Percentiles rank a stretch among this genome's conserved stretches.
Conservation (phyloP, 2,888 invertebrate species). For the Drosophila hamatofila region DNA sequence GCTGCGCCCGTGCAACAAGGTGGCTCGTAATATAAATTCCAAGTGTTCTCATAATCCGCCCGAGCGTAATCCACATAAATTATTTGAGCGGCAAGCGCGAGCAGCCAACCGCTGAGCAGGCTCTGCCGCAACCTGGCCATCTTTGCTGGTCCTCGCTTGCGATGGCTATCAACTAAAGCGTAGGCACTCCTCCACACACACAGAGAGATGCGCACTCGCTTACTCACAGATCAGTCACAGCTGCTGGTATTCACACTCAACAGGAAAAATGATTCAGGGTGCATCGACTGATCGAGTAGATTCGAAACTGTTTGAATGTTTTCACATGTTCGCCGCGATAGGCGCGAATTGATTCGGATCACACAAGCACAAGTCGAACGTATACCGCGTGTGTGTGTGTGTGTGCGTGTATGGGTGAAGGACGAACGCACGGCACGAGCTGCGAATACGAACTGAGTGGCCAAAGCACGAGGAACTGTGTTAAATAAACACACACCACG, state of each 20-base stretch:
- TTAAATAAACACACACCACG: conserved; percentile 72
- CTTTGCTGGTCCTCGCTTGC: conserved; percentile 5
- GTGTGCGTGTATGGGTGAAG: neutral
- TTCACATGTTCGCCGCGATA: conserved; percentile 53
- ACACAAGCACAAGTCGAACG: neutral
- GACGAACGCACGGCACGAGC: conserved; percentile 64
- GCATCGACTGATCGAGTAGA: conserved; percentile 18
- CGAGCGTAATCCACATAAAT: conserved; percentile 84
- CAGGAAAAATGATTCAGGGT: conserved; percentile 36
- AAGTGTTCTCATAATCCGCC: conserved; percentile 88
- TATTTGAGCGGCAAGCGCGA: conserved; percentile 70
- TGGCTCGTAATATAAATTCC: conserved; percentile 91
- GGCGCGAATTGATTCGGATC: conserved; percentile 18
- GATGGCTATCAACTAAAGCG: conserved; percentile 19
- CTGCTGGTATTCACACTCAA: conserved; percentile 11
- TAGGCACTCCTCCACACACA: conserved; percentile 16
- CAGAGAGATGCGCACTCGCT: neutral
- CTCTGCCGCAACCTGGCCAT: conserved; percentile 41
- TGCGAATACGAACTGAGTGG: conserved; percentile 73
- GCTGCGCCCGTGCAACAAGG: conserved; percentile 88
- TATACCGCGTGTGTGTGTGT: neutral
- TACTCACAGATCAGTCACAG: conserved; percentile 6
- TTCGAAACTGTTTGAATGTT: conserved; percentile 15
- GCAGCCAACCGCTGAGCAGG: conserved; percentile 57
- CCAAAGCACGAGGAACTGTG: conserved; percentile 67